Conservation (phyloP, 2,797 vertebrate species). For the Sebastes reedi region DNA sequence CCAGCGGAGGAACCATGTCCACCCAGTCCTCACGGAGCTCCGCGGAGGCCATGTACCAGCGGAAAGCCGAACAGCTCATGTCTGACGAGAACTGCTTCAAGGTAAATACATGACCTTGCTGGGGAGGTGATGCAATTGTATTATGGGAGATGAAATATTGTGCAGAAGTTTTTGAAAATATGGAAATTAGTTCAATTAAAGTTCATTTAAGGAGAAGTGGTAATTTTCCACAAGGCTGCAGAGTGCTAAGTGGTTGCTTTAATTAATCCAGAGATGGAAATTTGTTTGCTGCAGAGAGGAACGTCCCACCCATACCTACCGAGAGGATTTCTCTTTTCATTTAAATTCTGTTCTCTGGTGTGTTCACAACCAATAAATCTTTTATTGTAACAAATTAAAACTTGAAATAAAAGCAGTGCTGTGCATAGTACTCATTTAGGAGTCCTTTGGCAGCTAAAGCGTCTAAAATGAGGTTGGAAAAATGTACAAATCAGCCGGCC, state of each 20-base stretch:
- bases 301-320: no score
- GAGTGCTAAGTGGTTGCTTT: neutral
- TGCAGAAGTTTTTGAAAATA: constrained; percentile 2
- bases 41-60: constrained; percentile 88
- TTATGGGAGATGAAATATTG: neutral
- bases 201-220: neutral
- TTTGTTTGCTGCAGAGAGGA: neutral
- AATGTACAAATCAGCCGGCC: neutral
- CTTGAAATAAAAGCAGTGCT: neutral
- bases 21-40: constrained; percentile 85
- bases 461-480: neutral
- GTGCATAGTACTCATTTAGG: neutral
- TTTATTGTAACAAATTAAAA: neutral
- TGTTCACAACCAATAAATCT: neutral
- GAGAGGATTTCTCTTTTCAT: neutral
- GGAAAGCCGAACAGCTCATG: constrained; percentile 96
- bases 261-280: neutral
- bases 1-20: constrained; percentile 87
- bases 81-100: constrained; percentile 99
- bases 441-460: neutral
- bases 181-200: neutral
- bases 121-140: neutral
- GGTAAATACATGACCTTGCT: constrained; percentile 70
- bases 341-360: neutral
- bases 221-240: neutral